Base-by-base conservation (phyloP, 2,113 vertebrate genomes). In the Grammomys dolichurus region DNA sequence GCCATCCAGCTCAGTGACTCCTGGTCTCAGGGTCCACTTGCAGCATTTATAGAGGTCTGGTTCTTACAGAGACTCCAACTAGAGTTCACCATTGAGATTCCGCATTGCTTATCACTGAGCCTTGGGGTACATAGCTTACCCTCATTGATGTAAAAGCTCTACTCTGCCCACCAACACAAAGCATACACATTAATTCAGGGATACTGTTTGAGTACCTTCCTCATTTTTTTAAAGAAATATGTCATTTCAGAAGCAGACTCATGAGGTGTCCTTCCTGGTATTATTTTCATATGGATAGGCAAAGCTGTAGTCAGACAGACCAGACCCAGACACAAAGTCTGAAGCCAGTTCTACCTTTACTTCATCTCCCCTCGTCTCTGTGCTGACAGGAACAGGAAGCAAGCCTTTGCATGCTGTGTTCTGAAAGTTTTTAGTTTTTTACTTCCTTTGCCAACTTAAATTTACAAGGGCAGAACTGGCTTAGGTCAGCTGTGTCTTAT, bases 231-330 rank as follows among this genome's bases (percentile, higher is more conserved):
- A 70, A 75, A 46, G 13, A 67, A 90, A 93, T 73, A 82, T 73
- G 31, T 70, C 19, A 65, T 90, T 94, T 93, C 46, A 73, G 48
- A 97, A 96, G 28, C 76, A 67, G 81, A 93, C 69, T 90, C 24
- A 20, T 85, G 91, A 90, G 56, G n/a, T 5, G 54, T 94, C 13
- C 67, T 73, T 92, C 63, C 70, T 84, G 60, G 87, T n/a, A 31
- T 91, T 78, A 67, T 75, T 92, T 43, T 26, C 81, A 43, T 43
- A 1, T 90, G 54, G 24, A 19, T 72, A 77, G 73, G 5, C 80
- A 92, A 89, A 95, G 48, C 60, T 92, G 2, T 75, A 51, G 65
- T 92, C 40, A 84, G 65, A 87, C 17, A 91, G 89, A 81, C 46
- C 46, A 87, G 60, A 24, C 86, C 46, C 36, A 46, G 3, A 3